phyloP scores from a whole-genome alignment of 2,888 invertebrate genomes.

The Apamea crenata region DNA sequence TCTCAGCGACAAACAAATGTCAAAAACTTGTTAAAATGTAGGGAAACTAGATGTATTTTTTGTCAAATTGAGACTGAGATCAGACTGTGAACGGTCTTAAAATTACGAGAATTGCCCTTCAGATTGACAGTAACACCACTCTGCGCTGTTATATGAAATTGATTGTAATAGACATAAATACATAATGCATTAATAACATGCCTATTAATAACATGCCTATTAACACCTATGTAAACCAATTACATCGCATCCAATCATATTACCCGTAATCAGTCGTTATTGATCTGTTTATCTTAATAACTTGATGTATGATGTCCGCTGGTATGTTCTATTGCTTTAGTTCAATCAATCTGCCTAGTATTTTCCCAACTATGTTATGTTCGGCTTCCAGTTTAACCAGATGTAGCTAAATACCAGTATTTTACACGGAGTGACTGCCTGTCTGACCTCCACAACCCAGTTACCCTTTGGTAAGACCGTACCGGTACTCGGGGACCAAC shows the following conservation, averaged over 20 bases:
- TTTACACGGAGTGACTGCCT: background rate
- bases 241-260: constrained; percentile 35
- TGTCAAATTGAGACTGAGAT: too few species aligned
- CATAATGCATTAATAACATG: constrained; percentile 1
- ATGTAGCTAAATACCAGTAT: background rate
- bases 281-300: constrained; percentile 32
- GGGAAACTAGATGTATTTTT: too few species aligned
- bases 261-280: constrained; percentile 27
- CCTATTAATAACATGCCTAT: constrained; percentile 14
- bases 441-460: background rate
- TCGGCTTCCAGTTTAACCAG: background rate
- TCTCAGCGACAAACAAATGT: too few species aligned
- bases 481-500: background rate
- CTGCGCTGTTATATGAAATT: constrained; percentile 26
- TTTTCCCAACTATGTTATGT: background rate
- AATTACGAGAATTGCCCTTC: too few species aligned
- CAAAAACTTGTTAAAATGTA: too few species aligned
- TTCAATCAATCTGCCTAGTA: background rate
- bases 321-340: background rate
- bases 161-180: constrained; percentile 6
- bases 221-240: constrained; percentile 30
- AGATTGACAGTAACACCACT: background rate
- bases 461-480: background rate
- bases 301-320: background rate
- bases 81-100: too few species aligned